Conservation (phyloP, 2,888 invertebrate genomes). For the Lymantria dispar region DNA sequence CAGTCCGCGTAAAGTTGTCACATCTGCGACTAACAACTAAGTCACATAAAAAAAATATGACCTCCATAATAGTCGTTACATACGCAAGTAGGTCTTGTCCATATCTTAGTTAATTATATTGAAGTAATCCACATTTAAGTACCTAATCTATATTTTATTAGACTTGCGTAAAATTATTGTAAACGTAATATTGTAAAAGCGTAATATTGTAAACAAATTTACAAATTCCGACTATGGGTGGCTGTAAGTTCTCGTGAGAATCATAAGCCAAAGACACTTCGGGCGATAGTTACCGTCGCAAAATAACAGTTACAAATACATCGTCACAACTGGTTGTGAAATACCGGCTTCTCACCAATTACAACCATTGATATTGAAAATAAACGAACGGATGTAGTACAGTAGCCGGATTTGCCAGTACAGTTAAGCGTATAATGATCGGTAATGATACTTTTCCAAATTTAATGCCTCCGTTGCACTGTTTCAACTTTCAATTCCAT, state of each 20-base stretch:
- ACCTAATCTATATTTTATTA: too few species aligned
- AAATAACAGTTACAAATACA: constrained; percentile 48
- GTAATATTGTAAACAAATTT: constrained; percentile 50
- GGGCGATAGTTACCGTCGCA: constrained; percentile 35
- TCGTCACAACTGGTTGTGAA: constrained; percentile 29
- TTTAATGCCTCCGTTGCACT: background rate
- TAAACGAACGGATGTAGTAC: constrained; percentile 3
- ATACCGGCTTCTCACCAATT: constrained; percentile 21
- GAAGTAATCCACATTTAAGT: too few species aligned
- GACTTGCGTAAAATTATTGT: constrained; percentile 18
- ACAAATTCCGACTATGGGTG: constrained; percentile 50
- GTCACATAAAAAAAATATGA: too few species aligned
- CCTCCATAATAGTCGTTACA: too few species aligned
- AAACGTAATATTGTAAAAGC: too few species aligned
- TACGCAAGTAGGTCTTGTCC: constrained; percentile 4
- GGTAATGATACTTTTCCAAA: constrained; percentile 1
- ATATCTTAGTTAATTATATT: constrained; percentile 10
- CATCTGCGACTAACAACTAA: too few species aligned
- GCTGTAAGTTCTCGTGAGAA: constrained; percentile 47
- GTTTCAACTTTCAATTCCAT: constrained; percentile 5
- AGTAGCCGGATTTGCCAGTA: constrained; percentile 5
- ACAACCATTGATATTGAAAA: constrained; percentile 38
- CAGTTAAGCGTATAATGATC: background rate
- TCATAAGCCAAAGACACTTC: constrained; percentile 31
- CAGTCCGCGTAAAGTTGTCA: too few species aligned